Evolutionary conservation across 2,888 invertebrate genomes (phyloP), one percentile per base, ranked within the genome.

Genomic region (Lycophotia porphyrea): DNA sequence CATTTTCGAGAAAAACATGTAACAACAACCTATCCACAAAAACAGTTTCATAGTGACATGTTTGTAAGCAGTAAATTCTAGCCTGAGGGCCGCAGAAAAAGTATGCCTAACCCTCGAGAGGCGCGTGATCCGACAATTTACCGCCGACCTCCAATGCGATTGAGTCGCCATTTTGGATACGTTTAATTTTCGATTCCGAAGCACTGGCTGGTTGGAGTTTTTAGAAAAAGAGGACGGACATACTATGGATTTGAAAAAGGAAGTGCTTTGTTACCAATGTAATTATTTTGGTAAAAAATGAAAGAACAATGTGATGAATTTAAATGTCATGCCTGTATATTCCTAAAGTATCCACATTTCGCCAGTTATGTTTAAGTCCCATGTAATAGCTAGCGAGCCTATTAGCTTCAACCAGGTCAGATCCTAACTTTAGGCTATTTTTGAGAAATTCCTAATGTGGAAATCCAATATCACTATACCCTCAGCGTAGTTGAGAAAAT

Each of bases 81-180:
- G 93, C 93, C 92, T 78, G 82, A 88, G 93, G 85, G 93, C 92
- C 82, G 76, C 88, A 92, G 91, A 93, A 93, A 94, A 93, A 93
- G 91, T 92, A 92, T 90, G 90, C 90, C 92, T 89, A 90, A 89
- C 88, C 89, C 90, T 85, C 88, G 70, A 84, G 90, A 89, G 90
- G 89, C 90, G 90, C 92, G 90, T 92, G 93, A 92, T 92, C 90
- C 86, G 85, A 88, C 90, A 90, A 92, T 92, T 93, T 91, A 91
- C 89, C 87, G 86, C 88, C 84, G 87, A 84, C 87, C 88, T 90
- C 89, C 85, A 88, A 85, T 84, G 86, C 87, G 88, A 90, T 90
- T 84, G 84, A 76, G 72, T 71, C 81, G 78, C 78, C 86, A 84
- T 85, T 85, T 79, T 86, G 80, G 80, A 82, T 78, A 78, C 75